Base-by-base conservation (phyloP, 2,797 vertebrate genomes). In the Galago senegalensis region DNA sequence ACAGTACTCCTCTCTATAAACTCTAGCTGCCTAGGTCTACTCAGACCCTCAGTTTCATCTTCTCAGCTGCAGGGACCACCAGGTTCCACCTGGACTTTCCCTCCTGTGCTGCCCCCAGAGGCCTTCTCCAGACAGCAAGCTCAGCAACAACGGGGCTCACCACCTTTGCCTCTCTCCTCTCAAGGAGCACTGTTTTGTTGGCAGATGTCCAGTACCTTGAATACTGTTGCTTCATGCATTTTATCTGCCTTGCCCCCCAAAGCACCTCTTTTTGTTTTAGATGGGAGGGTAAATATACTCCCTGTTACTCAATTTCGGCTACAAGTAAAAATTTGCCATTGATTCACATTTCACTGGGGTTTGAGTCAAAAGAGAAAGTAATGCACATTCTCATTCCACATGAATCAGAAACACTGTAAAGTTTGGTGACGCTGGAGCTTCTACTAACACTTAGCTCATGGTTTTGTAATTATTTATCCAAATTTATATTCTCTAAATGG, bases 381-480 rank as follows among this genome's bases (percentile, higher is more conserved):
- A 77, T 20, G 11, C 10, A 13, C 3, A 0, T 29, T 13, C 14
- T 92, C 34, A 5, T 61, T 87, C 27, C 58, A 23, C 25, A 3
- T 29, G 46, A 76, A 7, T 18, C 40, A 40, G 46, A 88, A 90
- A 16, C 20, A 29, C 4, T 31, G 27, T 29, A 56, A 5, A 1
- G 49, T 75, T 84, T 86, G 29, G 13, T 89, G 40, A 18, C 27
- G 10, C 65, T 40, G 56, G 34, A 76, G 25, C 11, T 29, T 72
- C 34, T 79, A 5, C 31, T 80, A 58, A 80, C 53, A 56, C n/a
- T 89, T 61, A 61, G 14, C 46, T 89, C 12, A 8, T 53, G 31
- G 25, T 63, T 80, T 85, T 87, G 4, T 65, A 60, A 88, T 85
- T 88, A 43, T 79, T 86, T 91, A 67, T 82, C 69, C 43, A 85